phyloP scores from a whole-genome alignment of 2,113 vertebrate genomes.

The Plecotus auritus region DNA sequence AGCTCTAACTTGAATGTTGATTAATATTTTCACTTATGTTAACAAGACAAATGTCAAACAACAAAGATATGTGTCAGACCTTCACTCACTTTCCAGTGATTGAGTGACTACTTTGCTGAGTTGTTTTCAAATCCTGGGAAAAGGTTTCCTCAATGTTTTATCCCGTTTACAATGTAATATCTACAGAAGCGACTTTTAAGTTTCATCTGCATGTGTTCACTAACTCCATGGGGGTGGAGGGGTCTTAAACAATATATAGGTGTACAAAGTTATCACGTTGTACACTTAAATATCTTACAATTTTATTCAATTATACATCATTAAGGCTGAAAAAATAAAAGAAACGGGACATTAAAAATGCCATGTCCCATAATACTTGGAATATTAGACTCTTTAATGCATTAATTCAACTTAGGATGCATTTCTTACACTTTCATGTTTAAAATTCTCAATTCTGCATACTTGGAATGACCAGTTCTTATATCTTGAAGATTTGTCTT shows the following conservation, averaged over 20 bases:
- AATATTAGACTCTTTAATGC: background rate
- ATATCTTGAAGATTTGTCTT: background rate
- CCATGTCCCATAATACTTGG: background rate
- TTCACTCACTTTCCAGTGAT: background rate
- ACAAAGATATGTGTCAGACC: background rate
- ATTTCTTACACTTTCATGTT: slow-evolving; percentile 9
- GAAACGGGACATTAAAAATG: background rate
- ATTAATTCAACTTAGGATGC: background rate
- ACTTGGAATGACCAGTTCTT: background rate
- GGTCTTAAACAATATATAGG: background rate
- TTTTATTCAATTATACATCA: background rate
- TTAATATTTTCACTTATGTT: background rate
- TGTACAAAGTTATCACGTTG: background rate
- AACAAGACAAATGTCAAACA: background rate
- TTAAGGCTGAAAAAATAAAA: background rate
- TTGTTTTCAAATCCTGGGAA: background rate
- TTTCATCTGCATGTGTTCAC: background rate
- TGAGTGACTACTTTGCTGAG: background rate
- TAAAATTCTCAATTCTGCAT: background rate
- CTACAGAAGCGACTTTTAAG: background rate
- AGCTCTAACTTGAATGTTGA: background rate
- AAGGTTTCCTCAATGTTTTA: background rate
- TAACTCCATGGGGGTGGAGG: background rate
- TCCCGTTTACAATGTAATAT: background rate
- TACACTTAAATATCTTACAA: background rate